Evolutionary conservation across 2,797 vertebrate species (phyloP).

Genomic region (Gorsachius magnificus): DNA sequence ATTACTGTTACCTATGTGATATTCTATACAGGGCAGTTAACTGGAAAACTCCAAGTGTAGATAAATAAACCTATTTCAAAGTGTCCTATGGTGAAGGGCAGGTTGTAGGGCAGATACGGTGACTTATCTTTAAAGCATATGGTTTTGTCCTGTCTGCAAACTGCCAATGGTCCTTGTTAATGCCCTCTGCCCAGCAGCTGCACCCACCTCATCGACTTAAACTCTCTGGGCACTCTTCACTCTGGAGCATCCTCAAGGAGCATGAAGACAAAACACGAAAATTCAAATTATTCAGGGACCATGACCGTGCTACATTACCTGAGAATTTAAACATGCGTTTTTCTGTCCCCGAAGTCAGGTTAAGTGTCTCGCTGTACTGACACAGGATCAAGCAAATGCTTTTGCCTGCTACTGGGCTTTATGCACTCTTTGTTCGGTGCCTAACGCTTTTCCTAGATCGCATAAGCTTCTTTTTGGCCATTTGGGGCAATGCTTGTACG

Average conservation of each 20-base stretch:
- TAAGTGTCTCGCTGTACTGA: background rate
- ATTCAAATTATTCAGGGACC: background rate
- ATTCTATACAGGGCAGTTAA: background rate
- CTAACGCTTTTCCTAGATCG: fast-evolving
- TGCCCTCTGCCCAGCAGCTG: background rate
- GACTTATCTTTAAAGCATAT: background rate
- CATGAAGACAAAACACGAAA: background rate
- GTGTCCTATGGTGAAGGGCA: background rate
- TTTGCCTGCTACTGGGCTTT: background rate
- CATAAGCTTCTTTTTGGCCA: background rate
- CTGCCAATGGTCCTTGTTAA: background rate
- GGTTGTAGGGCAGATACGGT: background rate
- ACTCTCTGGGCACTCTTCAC: background rate
- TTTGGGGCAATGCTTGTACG: background rate
- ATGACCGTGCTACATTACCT: background rate
- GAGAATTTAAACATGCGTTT: background rate
- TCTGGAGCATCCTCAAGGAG: background rate
- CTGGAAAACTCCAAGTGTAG: background rate
- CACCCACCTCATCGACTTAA: fast-evolving
- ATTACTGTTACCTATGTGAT: background rate
- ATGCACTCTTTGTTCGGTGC: background rate
- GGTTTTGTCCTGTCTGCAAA: background rate
- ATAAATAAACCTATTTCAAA: background rate
- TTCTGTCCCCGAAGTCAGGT: background rate
- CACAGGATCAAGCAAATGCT: fast-evolving